These are phyloP conservation scores for Cydia splendana DNA, from an alignment of 1,140 invertebrate species.

Conservation along the genomic window DNA sequence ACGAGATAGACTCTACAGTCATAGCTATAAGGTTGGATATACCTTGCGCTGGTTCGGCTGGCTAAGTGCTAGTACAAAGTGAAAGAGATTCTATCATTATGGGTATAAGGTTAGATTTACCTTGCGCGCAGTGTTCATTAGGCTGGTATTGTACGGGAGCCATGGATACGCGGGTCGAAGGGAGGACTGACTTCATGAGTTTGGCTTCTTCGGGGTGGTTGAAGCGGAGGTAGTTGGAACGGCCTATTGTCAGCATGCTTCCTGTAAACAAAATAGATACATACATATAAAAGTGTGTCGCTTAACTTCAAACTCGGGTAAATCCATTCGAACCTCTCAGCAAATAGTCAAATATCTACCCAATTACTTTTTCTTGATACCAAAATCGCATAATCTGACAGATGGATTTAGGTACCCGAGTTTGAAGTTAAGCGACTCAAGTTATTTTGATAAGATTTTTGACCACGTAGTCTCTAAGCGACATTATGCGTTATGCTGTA, in stretches of 20 bases:
- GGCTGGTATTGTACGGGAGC: conserved; percentile 83
- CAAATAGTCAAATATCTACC: too few relatives aligned
- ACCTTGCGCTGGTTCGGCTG: conserved; percentile 56
- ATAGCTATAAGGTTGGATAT: conserved; percentile 12
- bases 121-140: conserved; percentile 59
- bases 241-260: conserved; percentile 90
- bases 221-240: conserved; percentile 93
- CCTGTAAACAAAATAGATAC: conserved; percentile 54
- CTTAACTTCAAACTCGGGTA: too few relatives aligned
- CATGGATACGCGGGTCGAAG: conserved; percentile 88
- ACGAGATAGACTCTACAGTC: background rate
- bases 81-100: background rate
- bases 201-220: conserved; percentile 94
- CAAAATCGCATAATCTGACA: too few relatives aligned
- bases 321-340: too few relatives aligned
- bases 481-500: too few relatives aligned
- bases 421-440: too few relatives aligned
- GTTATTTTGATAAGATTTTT: background rate
- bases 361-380: too few relatives aligned
- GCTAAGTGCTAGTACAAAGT: conserved; percentile 51
- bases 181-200: conserved; percentile 89
- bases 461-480: too few relatives aligned
- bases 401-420: too few relatives aligned
- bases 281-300: too few relatives aligned
- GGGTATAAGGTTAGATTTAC: conserved; percentile 3